Base-by-base conservation (phyloP, 23 tunicate species). In the Corella eumyota region DNA sequence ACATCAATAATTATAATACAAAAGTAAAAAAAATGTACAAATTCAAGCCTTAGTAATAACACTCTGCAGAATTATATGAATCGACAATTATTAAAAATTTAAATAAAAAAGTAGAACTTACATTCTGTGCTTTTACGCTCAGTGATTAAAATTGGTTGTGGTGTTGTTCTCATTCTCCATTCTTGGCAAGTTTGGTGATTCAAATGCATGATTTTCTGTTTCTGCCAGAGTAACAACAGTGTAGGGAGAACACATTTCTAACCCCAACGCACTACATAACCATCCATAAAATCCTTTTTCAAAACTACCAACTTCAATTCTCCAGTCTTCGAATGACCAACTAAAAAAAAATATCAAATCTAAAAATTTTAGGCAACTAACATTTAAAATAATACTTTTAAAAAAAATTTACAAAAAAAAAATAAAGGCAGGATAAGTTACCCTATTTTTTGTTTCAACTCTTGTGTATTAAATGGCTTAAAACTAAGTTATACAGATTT, bases 221-320 rank as follows among this genome's bases (percentile, higher is more conserved):
- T 81, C 90, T 31, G 74, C 33, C 2, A 84, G 65, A 27, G 74
- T 69, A 26, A 86, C 70, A 3, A 86, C 95, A 21, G 70, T 63
- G 47, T 86, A 86, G 0, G 95, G 95, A 15, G 95, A 86, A 50
- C 95, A 86, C 9, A 53, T 51, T 38, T 86, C 95, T 62, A 86
- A 33, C 1, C 40, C 34, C 2, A 86, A n/a, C 45, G 15, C 31
- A 33, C 71, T 64, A 53, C 95, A 86, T 5, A 86, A 50, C 85
- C 85, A 86, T 1, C 95, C 95, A 65, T 67, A 86, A 54, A 86
- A 86, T 19, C 95, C 95, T 65, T 86, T 86, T 50, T 86, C 95
- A 69, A 86, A 66, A 49, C 85, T 86, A 4, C 62, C 71, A 5
- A 86, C 77, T 32, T 86, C 95, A 15, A 47, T 58, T 71, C 65